A percentile compares a stretch with the other conserved stretches of the same genome.
Evolutionary conservation across 1,140 invertebrate species (phyloP).

Genomic region (Ceratina calcarata): DNA sequence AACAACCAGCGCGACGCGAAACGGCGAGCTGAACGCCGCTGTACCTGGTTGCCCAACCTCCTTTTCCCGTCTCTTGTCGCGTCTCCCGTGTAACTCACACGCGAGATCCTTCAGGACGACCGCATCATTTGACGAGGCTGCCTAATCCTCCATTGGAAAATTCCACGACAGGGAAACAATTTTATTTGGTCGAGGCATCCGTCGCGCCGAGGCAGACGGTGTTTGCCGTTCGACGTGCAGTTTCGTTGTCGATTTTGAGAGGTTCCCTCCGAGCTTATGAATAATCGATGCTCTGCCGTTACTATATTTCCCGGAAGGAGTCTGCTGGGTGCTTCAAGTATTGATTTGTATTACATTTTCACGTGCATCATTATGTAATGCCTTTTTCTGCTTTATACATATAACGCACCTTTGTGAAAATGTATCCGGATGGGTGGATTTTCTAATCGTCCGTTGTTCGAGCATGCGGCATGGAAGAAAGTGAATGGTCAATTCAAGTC

Average conservation of each 20-base stretch:
- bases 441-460: no score
- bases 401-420: no score
- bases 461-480: no score
- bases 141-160: conserved; percentile 29
- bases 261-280: not conserved
- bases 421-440: no score
- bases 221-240: not conserved
- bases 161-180: conserved; percentile 32
- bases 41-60: conserved; percentile 35
- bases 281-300: not conserved
- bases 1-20: conserved; percentile 60
- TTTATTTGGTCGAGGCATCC: conserved; percentile 10
- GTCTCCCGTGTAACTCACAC: conserved; percentile 54
- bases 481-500: no score
- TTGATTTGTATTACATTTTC: no score
- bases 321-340: no score
- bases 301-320: not conserved
- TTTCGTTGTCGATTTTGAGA: not conserved
- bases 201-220: no score
- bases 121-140: conserved; percentile 45
- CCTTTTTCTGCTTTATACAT: no score
- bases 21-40: conserved; percentile 44
- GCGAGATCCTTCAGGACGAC: conserved; percentile 24
- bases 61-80: conserved; percentile 39
- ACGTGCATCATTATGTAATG: no score